Evolutionary conservation across 2,797 vertebrate species (phyloP).

Genomic region (Hyperoplus lanceolatus): DNA sequence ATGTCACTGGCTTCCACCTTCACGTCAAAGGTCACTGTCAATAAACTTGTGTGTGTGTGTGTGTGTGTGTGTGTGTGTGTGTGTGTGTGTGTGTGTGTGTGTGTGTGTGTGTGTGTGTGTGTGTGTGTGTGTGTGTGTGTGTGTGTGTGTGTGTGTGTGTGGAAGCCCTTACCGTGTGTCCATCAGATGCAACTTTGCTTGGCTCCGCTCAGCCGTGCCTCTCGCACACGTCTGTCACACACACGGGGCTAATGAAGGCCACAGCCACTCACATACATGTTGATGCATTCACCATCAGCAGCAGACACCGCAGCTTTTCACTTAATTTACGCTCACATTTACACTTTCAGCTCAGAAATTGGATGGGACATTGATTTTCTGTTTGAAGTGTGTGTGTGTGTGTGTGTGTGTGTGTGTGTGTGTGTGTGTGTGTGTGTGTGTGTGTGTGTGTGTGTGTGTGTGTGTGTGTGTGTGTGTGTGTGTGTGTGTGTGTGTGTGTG

Average conservation of each 20-base stretch:
- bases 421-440: neutral
- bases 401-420: neutral
- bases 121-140: too few relatives aligned
- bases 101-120: neutral
- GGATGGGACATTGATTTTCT: constrained; percentile 86
- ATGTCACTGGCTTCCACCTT: constrained; percentile 87
- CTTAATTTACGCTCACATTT: constrained; percentile 84
- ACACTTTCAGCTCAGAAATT: constrained; percentile 84
- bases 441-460: neutral
- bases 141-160: constrained; percentile 48
- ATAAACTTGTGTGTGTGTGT: constrained; percentile 75
- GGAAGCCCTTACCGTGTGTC: constrained; percentile 77
- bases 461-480: neutral
- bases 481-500: neutral
- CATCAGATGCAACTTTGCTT: constrained; percentile 81
- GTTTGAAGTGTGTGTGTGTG: constrained; percentile 55
- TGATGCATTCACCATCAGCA: constrained; percentile 84
- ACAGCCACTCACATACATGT: constrained; percentile 86
- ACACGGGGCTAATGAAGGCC: constrained; percentile 85
- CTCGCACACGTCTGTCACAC: constrained; percentile 84
- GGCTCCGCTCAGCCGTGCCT: constrained; percentile 80
- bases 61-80: constrained; percentile 29
- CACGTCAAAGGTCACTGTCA: constrained; percentile 87
- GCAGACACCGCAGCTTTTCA: constrained; percentile 77
- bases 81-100: constrained; percentile 42